Conservation (phyloP, 2,113 vertebrate genomes). For the Seriola rivoliana region DNA sequence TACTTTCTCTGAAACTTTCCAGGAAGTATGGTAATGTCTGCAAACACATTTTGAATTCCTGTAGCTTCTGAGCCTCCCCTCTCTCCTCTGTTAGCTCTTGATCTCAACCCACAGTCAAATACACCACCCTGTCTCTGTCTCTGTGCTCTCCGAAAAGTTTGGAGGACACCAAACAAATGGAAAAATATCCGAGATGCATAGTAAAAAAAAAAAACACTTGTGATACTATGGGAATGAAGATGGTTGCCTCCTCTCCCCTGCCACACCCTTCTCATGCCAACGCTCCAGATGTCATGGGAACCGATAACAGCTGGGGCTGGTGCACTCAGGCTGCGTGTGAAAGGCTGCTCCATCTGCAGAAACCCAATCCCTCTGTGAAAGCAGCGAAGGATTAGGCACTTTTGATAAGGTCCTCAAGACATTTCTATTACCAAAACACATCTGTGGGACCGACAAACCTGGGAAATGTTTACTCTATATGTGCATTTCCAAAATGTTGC, state of each 20-base stretch:
- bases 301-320: conserved; percentile 84
- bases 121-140: too few species aligned
- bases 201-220: not conserved
- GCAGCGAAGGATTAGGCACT: conserved; percentile 79
- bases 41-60: conserved; percentile 14
- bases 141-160: not conserved
- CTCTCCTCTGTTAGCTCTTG: not conserved
- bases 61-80: not conserved
- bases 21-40: not conserved
- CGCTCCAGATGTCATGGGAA: conserved; percentile 85
- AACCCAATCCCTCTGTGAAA: conserved; percentile 88
- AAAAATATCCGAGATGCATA: not conserved
- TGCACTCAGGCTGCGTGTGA: conserved; percentile 78
- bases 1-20: not conserved
- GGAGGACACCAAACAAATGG: conserved; percentile 5
- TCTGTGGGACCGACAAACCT: conserved; percentile 58
- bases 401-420: conserved; percentile 84
- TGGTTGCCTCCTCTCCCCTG: conserved; percentile 56
- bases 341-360: conserved; percentile 79
- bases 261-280: conserved; percentile 81
- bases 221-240: conserved; percentile 54
- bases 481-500: conserved; percentile 20
- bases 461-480: conserved; percentile 38
- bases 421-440: conserved; percentile 79
- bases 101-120: not conserved